These are phyloP conservation scores for Oophaga sylvatica DNA, from an alignment of 2,797 vertebrate species.

Conservation along the genomic window DNA sequence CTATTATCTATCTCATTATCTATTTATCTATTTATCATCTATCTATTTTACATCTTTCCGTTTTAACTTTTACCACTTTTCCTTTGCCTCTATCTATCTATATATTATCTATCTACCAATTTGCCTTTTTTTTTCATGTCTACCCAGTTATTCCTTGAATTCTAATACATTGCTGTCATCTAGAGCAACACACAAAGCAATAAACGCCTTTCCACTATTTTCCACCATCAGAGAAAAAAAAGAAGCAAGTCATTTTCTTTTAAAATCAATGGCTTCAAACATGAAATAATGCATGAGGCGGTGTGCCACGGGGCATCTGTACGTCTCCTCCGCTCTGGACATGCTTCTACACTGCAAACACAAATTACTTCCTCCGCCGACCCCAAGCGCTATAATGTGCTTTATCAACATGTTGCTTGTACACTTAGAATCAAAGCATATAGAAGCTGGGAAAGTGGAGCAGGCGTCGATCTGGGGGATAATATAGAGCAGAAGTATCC, in stretches of 20 bases:
- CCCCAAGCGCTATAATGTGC: slow-evolving; percentile 14
- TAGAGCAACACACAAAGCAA: not conserved
- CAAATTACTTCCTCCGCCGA: slow-evolving; percentile 34
- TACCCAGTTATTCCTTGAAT: too few relatives aligned
- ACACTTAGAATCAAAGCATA: slow-evolving; percentile 23
- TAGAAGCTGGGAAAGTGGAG: not conserved
- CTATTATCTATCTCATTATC: not conserved
- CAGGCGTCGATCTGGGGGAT: slow-evolving; percentile 5
- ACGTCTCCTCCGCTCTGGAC: slow-evolving; percentile 31
- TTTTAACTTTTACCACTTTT: not conserved
- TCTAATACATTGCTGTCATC: not conserved
- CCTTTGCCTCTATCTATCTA: not conserved
- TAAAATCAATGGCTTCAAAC: slow-evolving; percentile 13
- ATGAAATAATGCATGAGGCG: slow-evolving; percentile 40
- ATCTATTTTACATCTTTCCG: not conserved
- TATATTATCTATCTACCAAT: not conserved
- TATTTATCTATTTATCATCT: not conserved
- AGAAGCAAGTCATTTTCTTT: slow-evolving; percentile 18
- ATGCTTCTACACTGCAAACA: slow-evolving; percentile 42
- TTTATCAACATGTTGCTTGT: slow-evolving; percentile 24
- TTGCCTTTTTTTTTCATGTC: not conserved
- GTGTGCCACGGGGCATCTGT: slow-evolving; percentile 32
- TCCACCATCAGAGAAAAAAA: slow-evolving; percentile 5
- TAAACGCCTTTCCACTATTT: not conserved
- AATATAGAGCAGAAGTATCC: not conserved